Evolutionary conservation across 2,797 vertebrate species (phyloP).

Genomic region (Xenops minutus): DNA sequence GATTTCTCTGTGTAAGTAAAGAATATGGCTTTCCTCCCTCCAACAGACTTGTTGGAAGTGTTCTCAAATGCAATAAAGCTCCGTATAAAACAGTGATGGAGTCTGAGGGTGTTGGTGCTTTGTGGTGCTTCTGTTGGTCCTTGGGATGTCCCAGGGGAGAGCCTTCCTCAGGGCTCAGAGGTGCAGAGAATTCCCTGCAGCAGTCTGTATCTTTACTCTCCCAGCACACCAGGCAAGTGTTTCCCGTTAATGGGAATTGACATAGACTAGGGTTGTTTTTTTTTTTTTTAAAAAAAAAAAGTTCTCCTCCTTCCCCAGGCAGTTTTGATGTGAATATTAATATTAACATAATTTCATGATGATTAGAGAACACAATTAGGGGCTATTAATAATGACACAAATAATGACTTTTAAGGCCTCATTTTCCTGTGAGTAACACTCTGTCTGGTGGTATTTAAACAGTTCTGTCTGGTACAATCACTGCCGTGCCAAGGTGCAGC

Average conservation of each 20-base stretch:
- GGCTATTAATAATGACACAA: constrained; percentile 88
- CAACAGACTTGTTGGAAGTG: rapidly evolving
- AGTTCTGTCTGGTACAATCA: constrained; percentile 76
- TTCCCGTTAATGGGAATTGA: constrained; percentile 70
- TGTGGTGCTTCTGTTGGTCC: rapidly evolving
- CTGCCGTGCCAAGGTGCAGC: constrained; percentile 21
- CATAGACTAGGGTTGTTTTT: constrained; percentile 63
- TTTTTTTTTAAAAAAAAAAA: constrained; percentile 2
- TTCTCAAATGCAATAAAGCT: neutral
- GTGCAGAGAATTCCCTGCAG: neutral
- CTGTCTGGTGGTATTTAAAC: constrained; percentile 81
- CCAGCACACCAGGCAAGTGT: neutral
- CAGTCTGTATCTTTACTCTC: rapidly evolving
- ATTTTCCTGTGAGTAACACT: constrained; percentile 81
- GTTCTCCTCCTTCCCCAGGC: constrained; percentile 77
- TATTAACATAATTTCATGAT: constrained; percentile 83
- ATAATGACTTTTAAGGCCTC: constrained; percentile 85
- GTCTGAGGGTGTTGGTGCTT: rapidly evolving
- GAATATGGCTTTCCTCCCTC: neutral
- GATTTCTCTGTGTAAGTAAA: neutral
- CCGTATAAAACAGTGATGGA: rapidly evolving
- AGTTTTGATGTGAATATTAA: constrained; percentile 85
- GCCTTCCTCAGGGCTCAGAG: neutral
- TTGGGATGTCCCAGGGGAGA: rapidly evolving
- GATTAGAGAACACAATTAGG: constrained; percentile 86